phyloP scores from a whole-genome alignment of 2,888 invertebrate genomes.

The Malachius bipustulatus region DNA sequence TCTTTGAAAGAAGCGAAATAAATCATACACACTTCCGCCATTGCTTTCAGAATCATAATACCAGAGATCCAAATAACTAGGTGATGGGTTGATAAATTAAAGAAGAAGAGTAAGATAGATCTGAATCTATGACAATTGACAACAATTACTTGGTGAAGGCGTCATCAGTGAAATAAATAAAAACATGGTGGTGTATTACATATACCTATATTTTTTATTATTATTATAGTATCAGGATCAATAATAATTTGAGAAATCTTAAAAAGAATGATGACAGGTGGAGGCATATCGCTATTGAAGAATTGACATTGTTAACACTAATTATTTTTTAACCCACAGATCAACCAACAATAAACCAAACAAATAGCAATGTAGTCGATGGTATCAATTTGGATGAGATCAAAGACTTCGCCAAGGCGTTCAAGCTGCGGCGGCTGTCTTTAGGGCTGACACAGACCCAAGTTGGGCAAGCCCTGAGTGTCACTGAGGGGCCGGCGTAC shows the following conservation, averaged over 20 bases:
- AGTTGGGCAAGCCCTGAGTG: constrained; percentile 91
- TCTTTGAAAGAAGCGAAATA: no score
- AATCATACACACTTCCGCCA: no score
- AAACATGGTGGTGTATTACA: background rate
- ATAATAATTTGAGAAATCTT: no score
- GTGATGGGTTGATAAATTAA: no score
- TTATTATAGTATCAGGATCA: background rate
- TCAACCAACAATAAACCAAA: constrained; percentile 87
- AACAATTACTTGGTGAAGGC: background rate
- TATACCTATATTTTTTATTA: background rate
- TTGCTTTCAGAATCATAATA: no score
- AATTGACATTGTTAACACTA: constrained; percentile 2
- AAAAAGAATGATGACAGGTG: no score
- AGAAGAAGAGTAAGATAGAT: no score
- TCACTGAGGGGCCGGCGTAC: constrained; percentile 95
- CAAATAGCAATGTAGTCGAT: constrained; percentile 87
- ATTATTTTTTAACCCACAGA: constrained; percentile 42
- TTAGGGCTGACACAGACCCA: constrained; percentile 93
- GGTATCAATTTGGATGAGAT: constrained; percentile 96
- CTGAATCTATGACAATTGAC: no score
- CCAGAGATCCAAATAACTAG: no score
- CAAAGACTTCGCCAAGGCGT: constrained; percentile 96
- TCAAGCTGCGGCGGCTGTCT: constrained; percentile 85
- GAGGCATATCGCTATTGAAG: no score
- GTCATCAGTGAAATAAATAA: background rate